A percentile compares a stretch with the other conserved stretches of the same genome.
These are phyloP conservation scores for Agrochola macilenta DNA, from an alignment of 2,888 invertebrate genomes.

Conservation along the genomic window DNA sequence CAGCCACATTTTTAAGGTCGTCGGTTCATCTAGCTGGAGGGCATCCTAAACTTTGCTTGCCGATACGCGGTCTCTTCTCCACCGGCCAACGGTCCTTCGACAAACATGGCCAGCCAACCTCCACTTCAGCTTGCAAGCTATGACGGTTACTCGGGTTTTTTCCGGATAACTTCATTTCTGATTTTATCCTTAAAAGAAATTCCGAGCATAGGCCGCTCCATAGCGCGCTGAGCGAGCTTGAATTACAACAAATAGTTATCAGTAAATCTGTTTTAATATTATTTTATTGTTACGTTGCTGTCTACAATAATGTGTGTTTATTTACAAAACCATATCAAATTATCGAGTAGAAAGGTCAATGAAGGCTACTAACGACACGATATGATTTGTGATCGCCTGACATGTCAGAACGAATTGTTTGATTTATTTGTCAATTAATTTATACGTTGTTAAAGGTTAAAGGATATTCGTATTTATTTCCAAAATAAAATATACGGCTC, in stretches of 20 bases:
- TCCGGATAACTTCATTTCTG: too few relatives aligned
- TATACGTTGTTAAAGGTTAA: neutral
- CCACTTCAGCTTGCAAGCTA: too few relatives aligned
- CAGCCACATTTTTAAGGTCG: neutral
- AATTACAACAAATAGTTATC: neutral
- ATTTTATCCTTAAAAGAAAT: too few relatives aligned
- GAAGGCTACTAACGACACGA: too few relatives aligned
- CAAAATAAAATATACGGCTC: neutral
- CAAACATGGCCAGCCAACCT: too few relatives aligned
- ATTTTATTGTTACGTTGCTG: neutral
- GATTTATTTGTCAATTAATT: neutral
- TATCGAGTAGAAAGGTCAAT: conserved; percentile 1
- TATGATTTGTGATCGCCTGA: conserved; percentile 2
- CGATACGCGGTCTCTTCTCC: neutral
- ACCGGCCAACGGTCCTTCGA: neutral
- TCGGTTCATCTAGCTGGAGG: neutral
- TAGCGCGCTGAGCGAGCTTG: neutral
- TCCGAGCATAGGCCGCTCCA: too few relatives aligned
- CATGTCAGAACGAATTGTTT: neutral
- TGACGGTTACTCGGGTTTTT: too few relatives aligned
- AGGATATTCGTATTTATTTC: neutral
- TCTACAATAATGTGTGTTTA: neutral
- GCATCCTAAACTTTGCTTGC: too few relatives aligned
- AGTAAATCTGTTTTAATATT: neutral
- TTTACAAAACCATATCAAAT: neutral